These are phyloP conservation scores for Anastrepha ludens DNA, from an alignment of 1,140 invertebrate species.

Conservation along the genomic window DNA sequence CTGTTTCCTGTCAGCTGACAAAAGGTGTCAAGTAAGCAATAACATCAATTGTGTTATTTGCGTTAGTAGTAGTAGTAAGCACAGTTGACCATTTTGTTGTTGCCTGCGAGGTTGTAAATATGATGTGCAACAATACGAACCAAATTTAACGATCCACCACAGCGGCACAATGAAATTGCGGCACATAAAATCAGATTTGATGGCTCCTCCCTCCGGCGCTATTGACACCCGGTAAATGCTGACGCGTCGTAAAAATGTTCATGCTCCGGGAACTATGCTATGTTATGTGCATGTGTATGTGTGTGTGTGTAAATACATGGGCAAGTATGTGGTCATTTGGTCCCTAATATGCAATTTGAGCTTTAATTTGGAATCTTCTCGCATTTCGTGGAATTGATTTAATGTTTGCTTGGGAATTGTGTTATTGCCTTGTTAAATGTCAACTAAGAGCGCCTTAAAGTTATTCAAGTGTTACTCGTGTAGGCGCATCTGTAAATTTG, in stretches of 20 bases:
- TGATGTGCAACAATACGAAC: background rate
- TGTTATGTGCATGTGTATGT: background rate
- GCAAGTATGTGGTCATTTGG: background rate
- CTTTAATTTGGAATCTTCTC: background rate
- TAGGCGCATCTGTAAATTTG: too few relatives aligned
- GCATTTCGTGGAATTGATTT: conserved; percentile 29
- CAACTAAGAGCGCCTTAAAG: background rate
- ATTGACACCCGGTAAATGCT: background rate
- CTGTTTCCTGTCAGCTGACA: background rate
- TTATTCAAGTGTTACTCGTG: too few relatives aligned
- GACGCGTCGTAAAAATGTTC: conserved; percentile 38
- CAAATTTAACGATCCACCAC: conserved; percentile 25
- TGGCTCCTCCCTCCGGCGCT: conserved; percentile 17
- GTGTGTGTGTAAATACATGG: background rate
- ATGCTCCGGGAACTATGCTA: background rate
- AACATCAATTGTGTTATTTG: conserved; percentile 19
- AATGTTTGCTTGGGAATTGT: background rate
- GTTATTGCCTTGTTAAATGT: background rate
- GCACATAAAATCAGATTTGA: conserved; percentile 38
- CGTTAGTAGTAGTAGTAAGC: background rate
- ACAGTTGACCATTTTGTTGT: conserved; percentile 36
- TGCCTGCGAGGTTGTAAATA: background rate
- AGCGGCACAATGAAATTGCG: conserved; percentile 24
- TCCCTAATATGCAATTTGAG: conserved; percentile 36
- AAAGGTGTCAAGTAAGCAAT: conserved; percentile 42